Evolutionary conservation across 2,888 invertebrate species (phyloP).

Genomic region (Fragum fragum): DNA sequence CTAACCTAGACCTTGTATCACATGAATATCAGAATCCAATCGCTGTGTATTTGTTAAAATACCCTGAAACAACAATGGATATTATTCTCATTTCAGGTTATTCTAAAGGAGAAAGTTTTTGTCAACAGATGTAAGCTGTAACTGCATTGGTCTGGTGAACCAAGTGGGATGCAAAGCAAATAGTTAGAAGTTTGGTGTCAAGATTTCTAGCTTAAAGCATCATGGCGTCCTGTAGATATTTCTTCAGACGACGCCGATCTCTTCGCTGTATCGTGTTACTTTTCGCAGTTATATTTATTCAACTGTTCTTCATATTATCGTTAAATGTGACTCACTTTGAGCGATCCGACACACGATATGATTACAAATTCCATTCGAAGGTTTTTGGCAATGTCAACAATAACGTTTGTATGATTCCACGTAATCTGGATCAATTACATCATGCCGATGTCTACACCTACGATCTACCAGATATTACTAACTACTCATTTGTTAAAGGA

Average conservation of each 20-base stretch:
- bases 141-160: too few species aligned
- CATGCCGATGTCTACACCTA: slow-evolving; percentile 71
- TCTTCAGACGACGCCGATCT: neutral
- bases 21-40: too few species aligned
- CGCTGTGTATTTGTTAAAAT: too few species aligned
- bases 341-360: neutral
- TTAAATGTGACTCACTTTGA: slow-evolving; percentile 3
- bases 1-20: too few species aligned
- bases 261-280: slow-evolving; percentile 3
- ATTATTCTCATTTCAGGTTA: too few species aligned
- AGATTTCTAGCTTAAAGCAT: too few species aligned
- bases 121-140: too few species aligned
- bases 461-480: slow-evolving; percentile 73
- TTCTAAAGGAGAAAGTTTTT: too few species aligned
- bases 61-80: too few species aligned
- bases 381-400: neutral
- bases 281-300: neutral
- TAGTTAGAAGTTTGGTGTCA: too few species aligned
- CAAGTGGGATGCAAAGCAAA: too few species aligned
- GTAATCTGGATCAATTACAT: neutral
- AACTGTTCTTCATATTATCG: slow-evolving; percentile 7
- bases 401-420: neutral
- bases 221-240: neutral
- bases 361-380: neutral
- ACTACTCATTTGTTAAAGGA: slow-evolving; percentile 73